Evolutionary conservation across 2,888 invertebrate species (phyloP).

Genomic region (Andrena fulva): DNA sequence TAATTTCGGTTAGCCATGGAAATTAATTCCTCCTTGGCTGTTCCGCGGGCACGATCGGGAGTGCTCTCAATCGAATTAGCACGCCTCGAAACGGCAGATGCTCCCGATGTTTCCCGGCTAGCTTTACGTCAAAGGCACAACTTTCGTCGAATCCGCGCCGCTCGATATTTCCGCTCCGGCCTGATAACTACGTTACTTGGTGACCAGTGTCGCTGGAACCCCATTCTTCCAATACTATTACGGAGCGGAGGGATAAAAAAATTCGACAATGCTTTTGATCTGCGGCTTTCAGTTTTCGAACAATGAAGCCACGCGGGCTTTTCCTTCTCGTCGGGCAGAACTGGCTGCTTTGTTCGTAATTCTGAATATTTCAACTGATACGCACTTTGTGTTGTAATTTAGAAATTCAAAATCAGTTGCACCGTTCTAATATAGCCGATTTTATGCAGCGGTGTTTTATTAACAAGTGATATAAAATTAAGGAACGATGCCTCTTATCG

Average conservation of each 20-base stretch:
- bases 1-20: slow-evolving; percentile 33
- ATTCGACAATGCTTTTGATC: background rate
- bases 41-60: slow-evolving; percentile 55
- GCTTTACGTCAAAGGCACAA: slow-evolving; percentile 66
- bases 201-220: background rate
- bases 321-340: no score
- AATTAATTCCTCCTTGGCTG: slow-evolving; percentile 69
- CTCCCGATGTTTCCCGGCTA: slow-evolving; percentile 52
- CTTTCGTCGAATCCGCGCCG: slow-evolving; percentile 42
- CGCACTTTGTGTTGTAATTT: no score
- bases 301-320: background rate
- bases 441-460: no score
- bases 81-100: slow-evolving; percentile 41
- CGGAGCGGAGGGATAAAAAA: background rate
- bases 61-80: slow-evolving; percentile 53
- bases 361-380: no score
- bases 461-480: no score
- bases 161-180: slow-evolving; percentile 8
- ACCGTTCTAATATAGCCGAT: no score
- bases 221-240: background rate
- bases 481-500: no score
- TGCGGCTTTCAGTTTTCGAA: background rate
- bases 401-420: no score
- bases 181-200: background rate
- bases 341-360: no score